Conservation (phyloP, 30 jellyfish, hydroid and myxozoan genomes). For the Mastigias papua region DNA sequence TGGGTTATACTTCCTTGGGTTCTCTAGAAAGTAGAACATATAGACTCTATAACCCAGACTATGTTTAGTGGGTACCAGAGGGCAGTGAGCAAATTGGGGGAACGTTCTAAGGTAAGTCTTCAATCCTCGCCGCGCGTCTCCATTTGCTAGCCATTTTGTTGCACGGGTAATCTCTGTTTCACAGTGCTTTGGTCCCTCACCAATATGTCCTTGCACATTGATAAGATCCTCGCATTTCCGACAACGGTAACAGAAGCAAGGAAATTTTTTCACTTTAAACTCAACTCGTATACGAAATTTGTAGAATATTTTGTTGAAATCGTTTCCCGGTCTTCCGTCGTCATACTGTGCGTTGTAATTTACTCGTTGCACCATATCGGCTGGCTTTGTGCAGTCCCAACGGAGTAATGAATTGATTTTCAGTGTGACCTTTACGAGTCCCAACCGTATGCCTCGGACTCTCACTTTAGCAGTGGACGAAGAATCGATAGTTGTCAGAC, state of each 20-base stretch:
- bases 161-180: background rate
- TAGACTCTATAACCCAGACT: conserved; percentile 17
- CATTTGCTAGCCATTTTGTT: background rate
- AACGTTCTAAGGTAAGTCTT: conserved; percentile 1
- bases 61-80: background rate
- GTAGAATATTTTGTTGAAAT: conserved; percentile 52
- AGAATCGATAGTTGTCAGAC: conserved; percentile 32
- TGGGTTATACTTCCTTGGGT: conserved; percentile 29
- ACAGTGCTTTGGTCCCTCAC: conserved; percentile 63
- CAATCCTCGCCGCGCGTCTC: conserved; percentile 20
- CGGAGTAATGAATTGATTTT: conserved; percentile 41
- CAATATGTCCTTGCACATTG: conserved; percentile 53
- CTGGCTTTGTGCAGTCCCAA: conserved; percentile 74
- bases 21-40: conserved; percentile 16
- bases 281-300: conserved; percentile 67
- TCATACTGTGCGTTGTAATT: conserved; percentile 17
- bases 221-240: conserved; percentile 58
- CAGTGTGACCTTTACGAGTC: conserved; percentile 28
- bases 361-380: background rate
- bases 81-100: conserved; percentile 11
- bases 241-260: conserved; percentile 56
- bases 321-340: conserved; percentile 44
- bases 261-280: conserved; percentile 54
- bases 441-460: conserved; percentile 26
- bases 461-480: conserved; percentile 35